Evolutionary conservation across 2,797 vertebrate species (phyloP), one percentile per base, ranked within the genome.

Genomic region (Falco peregrinus): DNA sequence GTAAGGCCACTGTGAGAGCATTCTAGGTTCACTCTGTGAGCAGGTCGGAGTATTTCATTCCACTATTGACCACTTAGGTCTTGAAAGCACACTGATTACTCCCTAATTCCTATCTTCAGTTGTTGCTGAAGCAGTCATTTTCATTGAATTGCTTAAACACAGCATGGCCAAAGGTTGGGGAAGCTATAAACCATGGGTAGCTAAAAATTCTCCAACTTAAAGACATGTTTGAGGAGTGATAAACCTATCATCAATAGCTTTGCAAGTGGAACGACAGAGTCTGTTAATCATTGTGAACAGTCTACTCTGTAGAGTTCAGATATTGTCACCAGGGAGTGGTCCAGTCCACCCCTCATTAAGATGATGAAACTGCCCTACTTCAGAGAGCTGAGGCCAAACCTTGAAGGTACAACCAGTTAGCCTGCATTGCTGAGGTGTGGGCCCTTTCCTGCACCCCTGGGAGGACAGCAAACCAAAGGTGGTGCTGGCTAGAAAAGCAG

Each of bases 261-360:
- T 85, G 67, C 65, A 79, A 93, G 41, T 81, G 53, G 80, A 92
- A 80, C 60, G 83, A 77, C 45, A 70, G 39, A 71, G 48, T 96
- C 73, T 95, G 96, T 96, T 96, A 97, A 96, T 97, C 82, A 95
- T 95, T 97, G 79, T 84, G 85, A 93, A 54, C 41, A 54, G 60
- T 68, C 45, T 94, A 20, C 51, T 91, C 54, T 60, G 86, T 92
- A 80, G 86, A 71, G 61, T 89, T 93, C 56, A 78, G 78, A 92
- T 79, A 67, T 45, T 79, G 93, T 76, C 84, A 92, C 61, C 74
- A 95, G 95, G 89, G 95, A 94, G 93, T 71, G 75, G 61, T 92
- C 61, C 69, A 88, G 82, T 85, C 77, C 31, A 50, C 37, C 63
- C 57, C 67, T 96, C 53, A 79, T 84, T 82, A 89, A 39, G 33